phyloP scores from a whole-genome alignment of 1,140 invertebrate genomes.

The Drusus annulatus region DNA sequence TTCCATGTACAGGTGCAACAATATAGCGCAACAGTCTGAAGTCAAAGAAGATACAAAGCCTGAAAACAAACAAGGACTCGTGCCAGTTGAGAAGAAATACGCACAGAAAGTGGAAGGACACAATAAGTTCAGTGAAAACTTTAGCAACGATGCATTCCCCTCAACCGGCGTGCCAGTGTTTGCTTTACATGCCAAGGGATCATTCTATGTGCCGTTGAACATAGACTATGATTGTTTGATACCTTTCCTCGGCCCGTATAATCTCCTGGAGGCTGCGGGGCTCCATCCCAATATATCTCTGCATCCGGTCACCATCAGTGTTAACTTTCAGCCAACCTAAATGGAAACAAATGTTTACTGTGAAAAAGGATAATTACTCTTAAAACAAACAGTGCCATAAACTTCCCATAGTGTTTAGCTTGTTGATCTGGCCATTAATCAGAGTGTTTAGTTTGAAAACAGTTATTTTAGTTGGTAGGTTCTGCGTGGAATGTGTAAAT shows the following conservation, averaged over 20 bases:
- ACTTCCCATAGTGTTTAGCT: too few species aligned
- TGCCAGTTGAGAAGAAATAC: not conserved
- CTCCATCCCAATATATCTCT: conserved; percentile 77
- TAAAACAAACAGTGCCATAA: too few species aligned
- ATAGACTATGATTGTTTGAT: conserved; percentile 84
- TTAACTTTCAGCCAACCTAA: conserved; percentile 77
- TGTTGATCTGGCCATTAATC: too few species aligned
- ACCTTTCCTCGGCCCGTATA: conserved; percentile 77
- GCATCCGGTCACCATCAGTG: conserved; percentile 93
- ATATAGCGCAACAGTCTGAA: conserved; percentile 29
- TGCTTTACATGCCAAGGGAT: conserved; percentile 83
- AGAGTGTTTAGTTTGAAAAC: too few species aligned
- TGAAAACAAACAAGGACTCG: not conserved
- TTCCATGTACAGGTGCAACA: conserved; percentile 17
- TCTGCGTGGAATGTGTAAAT: too few species aligned
- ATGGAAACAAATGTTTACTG: too few species aligned
- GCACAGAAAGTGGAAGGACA: not conserved
- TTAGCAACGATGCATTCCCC: not conserved
- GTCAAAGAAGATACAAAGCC: not conserved
- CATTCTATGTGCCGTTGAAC: conserved; percentile 94
- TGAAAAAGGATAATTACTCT: too few species aligned
- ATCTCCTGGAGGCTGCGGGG: conserved; percentile 72
- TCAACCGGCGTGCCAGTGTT: conserved; percentile 54
- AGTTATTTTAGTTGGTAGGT: too few species aligned
- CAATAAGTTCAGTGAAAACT: not conserved